Conservation (phyloP, 2,113 vertebrate genomes). For the Pterocles gutturalis region DNA sequence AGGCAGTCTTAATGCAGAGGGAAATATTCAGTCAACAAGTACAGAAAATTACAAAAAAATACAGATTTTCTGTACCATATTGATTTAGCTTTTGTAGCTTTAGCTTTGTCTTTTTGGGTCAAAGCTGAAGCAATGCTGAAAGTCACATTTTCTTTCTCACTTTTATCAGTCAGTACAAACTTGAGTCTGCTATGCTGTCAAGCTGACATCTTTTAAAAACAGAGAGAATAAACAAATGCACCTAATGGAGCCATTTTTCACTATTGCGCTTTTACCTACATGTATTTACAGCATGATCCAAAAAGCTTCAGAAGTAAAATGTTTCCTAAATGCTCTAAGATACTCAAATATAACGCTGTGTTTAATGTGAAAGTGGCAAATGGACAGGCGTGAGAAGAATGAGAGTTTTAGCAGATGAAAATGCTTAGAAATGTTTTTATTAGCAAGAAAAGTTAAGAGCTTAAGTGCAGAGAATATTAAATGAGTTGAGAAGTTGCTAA, state of each 20-base stretch:
- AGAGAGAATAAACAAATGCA: background rate
- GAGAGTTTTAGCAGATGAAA: background rate
- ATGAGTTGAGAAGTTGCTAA: background rate
- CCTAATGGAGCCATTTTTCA: background rate
- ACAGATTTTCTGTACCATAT: background rate
- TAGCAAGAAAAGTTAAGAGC: background rate
- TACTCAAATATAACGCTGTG: background rate
- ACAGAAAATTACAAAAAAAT: background rate
- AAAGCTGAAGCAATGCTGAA: background rate
- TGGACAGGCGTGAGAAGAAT: background rate
- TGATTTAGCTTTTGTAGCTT: background rate
- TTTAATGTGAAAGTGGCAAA: background rate
- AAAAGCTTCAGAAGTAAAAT: slow-evolving; percentile 3
- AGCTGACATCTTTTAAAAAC: background rate
- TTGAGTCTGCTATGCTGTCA: background rate
- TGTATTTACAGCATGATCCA: background rate
- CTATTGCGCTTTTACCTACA: background rate
- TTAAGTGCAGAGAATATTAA: background rate
- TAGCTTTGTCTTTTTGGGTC: background rate
- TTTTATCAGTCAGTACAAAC: background rate
- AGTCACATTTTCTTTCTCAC: background rate
- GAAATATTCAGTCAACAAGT: background rate
- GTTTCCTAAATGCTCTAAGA: background rate
- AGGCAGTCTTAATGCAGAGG: background rate
- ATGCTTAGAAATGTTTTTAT: background rate